Base-by-base conservation (phyloP, 1,140 invertebrate genomes). In the Homalodisca vitripennis region DNA sequence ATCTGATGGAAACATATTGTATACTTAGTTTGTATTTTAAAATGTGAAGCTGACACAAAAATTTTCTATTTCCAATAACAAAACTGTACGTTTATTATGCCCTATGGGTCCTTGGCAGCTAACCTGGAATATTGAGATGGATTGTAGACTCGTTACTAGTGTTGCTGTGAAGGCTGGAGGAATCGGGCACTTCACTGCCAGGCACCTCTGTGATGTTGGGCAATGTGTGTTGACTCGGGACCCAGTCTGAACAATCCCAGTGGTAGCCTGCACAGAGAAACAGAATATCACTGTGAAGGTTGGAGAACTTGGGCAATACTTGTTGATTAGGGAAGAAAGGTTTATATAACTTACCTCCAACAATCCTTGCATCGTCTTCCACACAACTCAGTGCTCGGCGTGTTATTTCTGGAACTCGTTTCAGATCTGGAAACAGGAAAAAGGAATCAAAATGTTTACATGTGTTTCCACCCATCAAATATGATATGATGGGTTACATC, bases 211-310 rank as follows among this genome's bases (percentile, higher is more conserved):
- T 93, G 79, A 96, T 96, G 80, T 95, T 94, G 63, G 93, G 92
- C 74, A 95, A 82, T 70, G 92, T 90, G 78, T 89, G 88, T 81
- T 92, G 89, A 79, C 87, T 89, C 74, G 87, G 87, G 72, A 92
- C 90, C 94, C 94, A 97, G 84, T 97, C 95, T 73, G 93, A 96
- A 79, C 93, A 95, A 82, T 97, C 95, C 95, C 94, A 97, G 83
- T 96, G 93, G 83, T 97, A 97, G 79, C 90, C 91, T 87, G 22
- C 6, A 48, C 14, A 48, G 12, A 46, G n/a, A 46, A 10, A 46
- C 10, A 12, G 41, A 46, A 51, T 51, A 6, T 24, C 47, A 10
- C 22, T 22, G 47, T 51, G 10, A 6, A 51, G 12, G 47, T 10
- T 32, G 13, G 26, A 64, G 32, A 27, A 27, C n/a, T n/a, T n/a